Conservation (phyloP, 92 coral and sea anemone genomes). For the Micromussa lordhowensis region DNA sequence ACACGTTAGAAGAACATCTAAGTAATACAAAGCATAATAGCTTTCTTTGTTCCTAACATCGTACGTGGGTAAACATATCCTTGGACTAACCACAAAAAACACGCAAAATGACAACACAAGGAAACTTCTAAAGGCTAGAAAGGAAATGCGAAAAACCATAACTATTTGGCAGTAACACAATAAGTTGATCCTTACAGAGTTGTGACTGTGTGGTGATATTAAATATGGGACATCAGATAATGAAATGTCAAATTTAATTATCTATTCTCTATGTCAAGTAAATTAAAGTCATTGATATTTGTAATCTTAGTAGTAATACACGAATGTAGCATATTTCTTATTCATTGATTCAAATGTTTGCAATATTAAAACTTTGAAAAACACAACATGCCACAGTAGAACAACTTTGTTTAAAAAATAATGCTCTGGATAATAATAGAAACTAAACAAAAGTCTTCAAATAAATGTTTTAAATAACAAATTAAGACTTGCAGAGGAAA, state of each 20-base stretch:
- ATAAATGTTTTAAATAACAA: slow-evolving; percentile 13
- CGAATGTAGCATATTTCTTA: slow-evolving; percentile 7
- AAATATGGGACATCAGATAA: background rate
- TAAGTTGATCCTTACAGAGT: background rate
- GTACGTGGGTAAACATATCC: no score
- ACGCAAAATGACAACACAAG: no score
- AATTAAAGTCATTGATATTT: background rate
- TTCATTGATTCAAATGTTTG: slow-evolving; percentile 12
- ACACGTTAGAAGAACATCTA: no score
- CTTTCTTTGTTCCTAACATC: no score
- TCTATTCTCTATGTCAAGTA: background rate
- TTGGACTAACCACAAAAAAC: no score
- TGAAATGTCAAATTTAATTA: background rate
- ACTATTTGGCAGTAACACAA: no score
- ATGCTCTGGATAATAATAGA: background rate
- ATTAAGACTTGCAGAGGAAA: slow-evolving; percentile 16
- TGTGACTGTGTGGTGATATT: background rate
- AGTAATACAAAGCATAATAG: no score
- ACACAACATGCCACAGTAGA: background rate
- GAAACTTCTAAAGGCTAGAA: no score
- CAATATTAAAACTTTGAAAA: background rate
- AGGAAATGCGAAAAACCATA: no score
- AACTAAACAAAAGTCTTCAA: background rate
- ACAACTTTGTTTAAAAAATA: slow-evolving; percentile 15
- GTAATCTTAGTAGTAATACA: background rate